Conservation (phyloP, 2,797 vertebrate species). For the Paramormyrops hopkinsi region DNA sequence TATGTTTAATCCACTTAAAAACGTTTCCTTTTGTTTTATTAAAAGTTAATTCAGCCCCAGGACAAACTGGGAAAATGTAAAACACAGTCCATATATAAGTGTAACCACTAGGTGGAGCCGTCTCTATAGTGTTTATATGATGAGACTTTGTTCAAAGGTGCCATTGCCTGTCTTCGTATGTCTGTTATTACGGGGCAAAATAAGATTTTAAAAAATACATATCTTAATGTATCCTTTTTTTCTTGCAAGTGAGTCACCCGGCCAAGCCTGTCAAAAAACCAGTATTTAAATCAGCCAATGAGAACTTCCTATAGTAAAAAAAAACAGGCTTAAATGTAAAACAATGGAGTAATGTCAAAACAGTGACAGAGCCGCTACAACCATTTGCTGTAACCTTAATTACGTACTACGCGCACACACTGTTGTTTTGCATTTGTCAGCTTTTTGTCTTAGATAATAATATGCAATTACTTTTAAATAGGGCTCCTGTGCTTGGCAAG, state of each 20-base stretch:
- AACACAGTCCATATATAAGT: background rate
- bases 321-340: background rate
- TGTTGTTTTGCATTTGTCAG: slow-evolving; percentile 10
- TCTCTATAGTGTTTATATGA: background rate
- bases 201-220: background rate
- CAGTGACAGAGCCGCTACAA: background rate
- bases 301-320: background rate
- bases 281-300: background rate
- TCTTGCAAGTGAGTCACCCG: background rate
- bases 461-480: slow-evolving; percentile 10
- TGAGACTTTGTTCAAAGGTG: background rate
- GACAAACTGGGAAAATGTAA: background rate
- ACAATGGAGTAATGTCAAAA: slow-evolving; percentile 11
- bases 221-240: background rate
- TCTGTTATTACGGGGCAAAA: background rate
- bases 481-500: background rate
- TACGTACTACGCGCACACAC: background rate
- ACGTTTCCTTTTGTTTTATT: background rate
- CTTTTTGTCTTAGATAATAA: slow-evolving; percentile 13
- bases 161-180: background rate
- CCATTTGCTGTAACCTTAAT: slow-evolving; percentile 2
- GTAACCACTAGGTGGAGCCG: background rate
- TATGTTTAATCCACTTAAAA: background rate
- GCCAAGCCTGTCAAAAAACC: background rate
- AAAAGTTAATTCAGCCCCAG: background rate